phyloP scores from a whole-genome alignment of 2,888 invertebrate genomes.

The Celastrina argiolus region DNA sequence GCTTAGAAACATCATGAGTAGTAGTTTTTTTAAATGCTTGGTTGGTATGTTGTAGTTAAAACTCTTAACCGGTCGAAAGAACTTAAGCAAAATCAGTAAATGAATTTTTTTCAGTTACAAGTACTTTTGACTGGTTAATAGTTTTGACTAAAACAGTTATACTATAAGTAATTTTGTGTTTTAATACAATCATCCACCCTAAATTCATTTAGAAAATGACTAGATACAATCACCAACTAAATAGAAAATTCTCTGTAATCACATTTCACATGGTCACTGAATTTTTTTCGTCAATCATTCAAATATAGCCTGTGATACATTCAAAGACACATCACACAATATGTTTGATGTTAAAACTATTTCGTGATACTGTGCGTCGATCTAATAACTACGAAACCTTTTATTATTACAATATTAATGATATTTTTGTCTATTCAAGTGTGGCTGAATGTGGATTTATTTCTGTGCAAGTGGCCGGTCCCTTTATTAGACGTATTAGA shows the following conservation, averaged over 20 bases:
- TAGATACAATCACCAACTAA: no score
- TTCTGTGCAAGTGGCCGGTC: conserved; percentile 4
- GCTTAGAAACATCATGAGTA: no score
- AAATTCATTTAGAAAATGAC: no score
- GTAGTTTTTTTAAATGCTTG: no score
- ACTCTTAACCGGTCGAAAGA: no score
- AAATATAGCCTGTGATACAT: background rate
- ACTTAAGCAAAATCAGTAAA: no score
- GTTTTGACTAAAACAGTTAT: no score
- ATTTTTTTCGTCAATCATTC: background rate
- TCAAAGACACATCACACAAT: background rate
- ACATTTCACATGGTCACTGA: background rate
- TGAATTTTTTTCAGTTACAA: no score
- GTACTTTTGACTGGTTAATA: no score
- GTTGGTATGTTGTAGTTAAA: no score
- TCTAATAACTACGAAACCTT: background rate
- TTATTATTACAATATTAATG: background rate
- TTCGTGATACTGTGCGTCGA: background rate
- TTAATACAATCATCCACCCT: no score
- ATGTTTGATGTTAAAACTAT: background rate
- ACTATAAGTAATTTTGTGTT: no score
- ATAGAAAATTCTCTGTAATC: background rate
- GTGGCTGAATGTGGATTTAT: background rate
- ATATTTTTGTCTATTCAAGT: conserved; percentile 15
- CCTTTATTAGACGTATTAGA: background rate